Evolutionary conservation across 2,888 invertebrate genomes (phyloP), one percentile per base, ranked within the genome.

Genomic region (Encarsia formosa): DNA sequence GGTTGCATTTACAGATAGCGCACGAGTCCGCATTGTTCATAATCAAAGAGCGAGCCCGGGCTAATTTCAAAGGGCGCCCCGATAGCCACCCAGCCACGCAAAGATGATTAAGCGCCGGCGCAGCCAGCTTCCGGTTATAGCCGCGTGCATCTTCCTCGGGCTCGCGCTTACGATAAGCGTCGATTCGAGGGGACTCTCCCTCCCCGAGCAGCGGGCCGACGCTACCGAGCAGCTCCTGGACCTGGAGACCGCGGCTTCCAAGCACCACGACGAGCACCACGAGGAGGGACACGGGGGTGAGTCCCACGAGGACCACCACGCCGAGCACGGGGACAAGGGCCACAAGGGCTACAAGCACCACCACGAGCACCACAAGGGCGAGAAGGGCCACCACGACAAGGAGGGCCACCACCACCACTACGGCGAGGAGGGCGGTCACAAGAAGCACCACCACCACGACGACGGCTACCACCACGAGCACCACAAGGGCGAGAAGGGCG

Each of bases 311-410:
- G 81, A 83, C 56, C 82, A 86, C 60, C 79, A 83, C 61, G 74
- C 80, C 51, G 79, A 81, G 24, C 82, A 86, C 57, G 86, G 85
- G 0, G 84, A 84, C 56, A 83, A 87, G 64, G 85, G 83, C 1
- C 82, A 85, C 59, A 86, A 87, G 58, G 85, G 84, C 1, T 85
- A 87, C 74, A 83, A 86, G 64, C 81, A 82, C 11, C 78, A 83
- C 55, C 86, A 88, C 64, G 80, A 83, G 50, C 79, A 84, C 59
- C 82, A 83, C 60, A 83, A 86, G 42, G 83, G 82, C 4, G 78
- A 83, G 59, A 86, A 86, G 64, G 88, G 88, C 1, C 85, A 87
- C 62, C 86, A 87, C 63, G 85, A 87, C 64, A 85, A 86, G 65
- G 85, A 81, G 63, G 76, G 78, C 3, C 82, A 85, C 76, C 78